Conservation (phyloP, 2,113 vertebrate genomes). For the Podarcis cretensis region DNA sequence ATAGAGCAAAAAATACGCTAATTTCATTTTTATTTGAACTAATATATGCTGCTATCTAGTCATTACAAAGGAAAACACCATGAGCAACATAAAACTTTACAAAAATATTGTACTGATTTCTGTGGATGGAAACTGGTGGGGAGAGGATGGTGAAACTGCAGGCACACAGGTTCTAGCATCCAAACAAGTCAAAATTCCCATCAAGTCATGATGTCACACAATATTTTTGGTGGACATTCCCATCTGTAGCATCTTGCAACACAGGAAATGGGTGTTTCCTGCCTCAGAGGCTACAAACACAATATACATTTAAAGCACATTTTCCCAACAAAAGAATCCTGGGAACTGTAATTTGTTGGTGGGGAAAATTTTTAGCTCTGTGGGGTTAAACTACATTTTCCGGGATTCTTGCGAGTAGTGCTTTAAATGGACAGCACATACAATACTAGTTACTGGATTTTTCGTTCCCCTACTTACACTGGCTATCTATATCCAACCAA, state of each 20-base stretch:
- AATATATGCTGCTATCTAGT: neutral
- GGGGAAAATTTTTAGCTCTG: no score
- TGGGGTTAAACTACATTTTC: no score
- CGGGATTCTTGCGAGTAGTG: no score
- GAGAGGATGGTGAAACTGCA: neutral
- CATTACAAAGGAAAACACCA: neutral
- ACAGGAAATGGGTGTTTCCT: neutral
- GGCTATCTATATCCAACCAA: conserved; percentile 16
- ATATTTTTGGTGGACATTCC: neutral
- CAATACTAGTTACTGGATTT: neutral
- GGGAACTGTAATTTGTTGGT: no score
- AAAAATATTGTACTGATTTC: neutral
- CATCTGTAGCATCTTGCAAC: neutral
- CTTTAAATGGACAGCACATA: no score
- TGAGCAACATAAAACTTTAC: neutral
- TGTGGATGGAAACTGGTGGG: neutral
- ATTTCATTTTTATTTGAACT: neutral
- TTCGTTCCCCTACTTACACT: neutral
- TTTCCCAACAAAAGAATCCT: no score
- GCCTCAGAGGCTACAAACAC: neutral
- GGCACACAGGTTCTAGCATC: neutral
- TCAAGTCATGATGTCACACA: neutral
- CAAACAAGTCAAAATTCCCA: neutral
- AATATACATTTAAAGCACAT: no score
- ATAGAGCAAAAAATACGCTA: no score